Evolutionary conservation across 2,797 vertebrate genomes (phyloP).

Genomic region (Eptatretus atami): DNA sequence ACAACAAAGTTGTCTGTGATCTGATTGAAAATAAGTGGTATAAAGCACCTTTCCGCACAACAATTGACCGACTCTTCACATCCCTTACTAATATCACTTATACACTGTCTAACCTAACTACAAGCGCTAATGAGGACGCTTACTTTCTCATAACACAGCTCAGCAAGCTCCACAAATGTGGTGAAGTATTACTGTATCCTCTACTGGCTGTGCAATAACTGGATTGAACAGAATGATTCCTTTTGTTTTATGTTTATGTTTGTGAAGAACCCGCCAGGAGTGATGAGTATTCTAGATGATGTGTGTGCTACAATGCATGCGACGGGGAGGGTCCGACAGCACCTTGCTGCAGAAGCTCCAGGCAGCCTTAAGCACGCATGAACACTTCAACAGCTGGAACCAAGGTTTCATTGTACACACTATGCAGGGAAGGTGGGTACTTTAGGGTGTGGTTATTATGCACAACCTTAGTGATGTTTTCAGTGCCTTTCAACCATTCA

Average conservation of each 20-base stretch:
- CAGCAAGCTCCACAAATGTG: no score
- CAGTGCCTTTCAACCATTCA: not conserved
- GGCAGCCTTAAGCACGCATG: constrained; percentile 21
- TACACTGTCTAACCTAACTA: no score
- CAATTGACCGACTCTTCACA: no score
- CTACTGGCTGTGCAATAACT: no score
- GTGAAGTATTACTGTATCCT: no score
- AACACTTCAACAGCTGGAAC: constrained; percentile 45
- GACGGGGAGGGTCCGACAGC: constrained; percentile 31
- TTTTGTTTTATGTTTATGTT: no score
- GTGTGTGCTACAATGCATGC: constrained; percentile 44
- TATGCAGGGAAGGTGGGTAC: constrained; percentile 29
- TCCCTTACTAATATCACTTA: no score
- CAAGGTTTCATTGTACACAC: constrained; percentile 33
- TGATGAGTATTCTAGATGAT: constrained; percentile 37
- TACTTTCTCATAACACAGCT: no score
- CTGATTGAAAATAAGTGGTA: constrained; percentile 39
- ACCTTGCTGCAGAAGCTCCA: constrained; percentile 36
- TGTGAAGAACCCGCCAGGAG: constrained; percentile 23
- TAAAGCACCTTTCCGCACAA: constrained; percentile 10
- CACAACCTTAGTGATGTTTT: not conserved
- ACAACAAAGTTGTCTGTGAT: constrained; percentile 43
- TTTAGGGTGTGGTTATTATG: no score
- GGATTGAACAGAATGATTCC: no score
- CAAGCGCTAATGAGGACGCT: no score